These are phyloP conservation scores for Caenorhabditis sp. DNA, from an alignment of 2,888 invertebrate species.

Conservation along the genomic window DNA sequence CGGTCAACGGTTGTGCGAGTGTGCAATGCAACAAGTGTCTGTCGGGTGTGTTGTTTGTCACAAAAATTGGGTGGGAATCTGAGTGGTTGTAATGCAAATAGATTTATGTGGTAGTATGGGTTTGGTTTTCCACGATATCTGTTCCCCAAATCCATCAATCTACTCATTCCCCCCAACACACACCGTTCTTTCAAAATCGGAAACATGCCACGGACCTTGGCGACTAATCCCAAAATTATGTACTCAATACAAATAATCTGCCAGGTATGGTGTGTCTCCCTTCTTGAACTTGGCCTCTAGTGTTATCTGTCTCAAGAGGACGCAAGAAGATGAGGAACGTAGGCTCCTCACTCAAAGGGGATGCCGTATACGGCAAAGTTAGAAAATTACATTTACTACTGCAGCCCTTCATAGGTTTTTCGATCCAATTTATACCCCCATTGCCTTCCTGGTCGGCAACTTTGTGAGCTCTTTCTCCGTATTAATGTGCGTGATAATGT, in stretches of 20 bases:
- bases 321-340: slow-evolving; percentile 29
- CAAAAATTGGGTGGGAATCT: slow-evolving; percentile 61
- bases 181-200: not conserved
- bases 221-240: slow-evolving; percentile 54
- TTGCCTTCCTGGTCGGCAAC: slow-evolving; percentile 25
- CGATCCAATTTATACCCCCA: slow-evolving; percentile 8
- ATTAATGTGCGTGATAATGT: slow-evolving; percentile 62
- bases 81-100: slow-evolving; percentile 63
- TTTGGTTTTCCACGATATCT: slow-evolving; percentile 16
- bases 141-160: not conserved
- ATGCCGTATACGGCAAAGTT: slow-evolving; percentile 20
- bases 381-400: slow-evolving; percentile 28
- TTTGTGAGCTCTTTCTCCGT: slow-evolving; percentile 33
- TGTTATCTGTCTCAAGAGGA: slow-evolving; percentile 45
- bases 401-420: slow-evolving; percentile 10
- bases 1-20: slow-evolving; percentile 36
- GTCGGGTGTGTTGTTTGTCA: slow-evolving; percentile 48
- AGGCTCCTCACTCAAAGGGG: slow-evolving; percentile 32
- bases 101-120: slow-evolving; percentile 34
- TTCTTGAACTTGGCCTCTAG: slow-evolving; percentile 20
- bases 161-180: not conserved
- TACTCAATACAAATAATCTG: slow-evolving; percentile 54
- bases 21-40: slow-evolving; percentile 52
- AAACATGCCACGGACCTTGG: slow-evolving; percentile 18
- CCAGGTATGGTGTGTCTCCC: slow-evolving; percentile 35